Evolutionary conservation across 1,140 invertebrate species (phyloP).

Genomic region (Hesperophylax magnus): DNA sequence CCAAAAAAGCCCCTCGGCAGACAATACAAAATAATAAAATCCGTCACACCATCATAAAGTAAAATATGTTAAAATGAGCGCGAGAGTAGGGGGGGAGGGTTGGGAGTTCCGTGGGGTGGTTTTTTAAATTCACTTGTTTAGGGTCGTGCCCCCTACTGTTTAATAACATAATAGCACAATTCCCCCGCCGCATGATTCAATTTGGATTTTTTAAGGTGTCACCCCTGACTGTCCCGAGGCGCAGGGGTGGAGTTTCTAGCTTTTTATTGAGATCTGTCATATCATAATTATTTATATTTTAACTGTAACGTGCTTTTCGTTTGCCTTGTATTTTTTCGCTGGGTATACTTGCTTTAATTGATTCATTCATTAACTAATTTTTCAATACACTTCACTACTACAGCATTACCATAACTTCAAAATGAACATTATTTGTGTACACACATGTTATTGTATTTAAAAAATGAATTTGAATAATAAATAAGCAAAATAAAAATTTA

Average conservation of each 20-base stretch:
- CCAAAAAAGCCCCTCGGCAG: constrained; percentile 31
- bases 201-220: constrained; percentile 72
- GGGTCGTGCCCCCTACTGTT: constrained; percentile 71
- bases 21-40: constrained; percentile 54
- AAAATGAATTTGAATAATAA: too few species aligned
- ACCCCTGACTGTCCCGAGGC: constrained; percentile 52
- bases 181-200: constrained; percentile 73
- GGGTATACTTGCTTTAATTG: too few species aligned
- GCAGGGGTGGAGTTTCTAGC: constrained; percentile 1
- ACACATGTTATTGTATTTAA: too few species aligned
- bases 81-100: constrained; percentile 10
- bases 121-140: constrained; percentile 51
- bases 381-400: too few species aligned
- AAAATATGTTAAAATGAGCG: constrained; percentile 54
- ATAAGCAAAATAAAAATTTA: too few species aligned
- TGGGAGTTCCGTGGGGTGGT: neutral
- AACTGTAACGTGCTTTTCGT: too few species aligned
- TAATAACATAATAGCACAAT: constrained; percentile 75
- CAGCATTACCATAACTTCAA: too few species aligned
- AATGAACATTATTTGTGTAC: too few species aligned
- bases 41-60: constrained; percentile 57
- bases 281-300: too few species aligned
- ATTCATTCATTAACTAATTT: too few species aligned
- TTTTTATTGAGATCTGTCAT: neutral
- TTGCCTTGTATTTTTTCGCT: too few species aligned